Evolutionary conservation across 1,140 invertebrate genomes (phyloP), one percentile per base, ranked within the genome.

Genomic region (Ceratina calcarata): DNA sequence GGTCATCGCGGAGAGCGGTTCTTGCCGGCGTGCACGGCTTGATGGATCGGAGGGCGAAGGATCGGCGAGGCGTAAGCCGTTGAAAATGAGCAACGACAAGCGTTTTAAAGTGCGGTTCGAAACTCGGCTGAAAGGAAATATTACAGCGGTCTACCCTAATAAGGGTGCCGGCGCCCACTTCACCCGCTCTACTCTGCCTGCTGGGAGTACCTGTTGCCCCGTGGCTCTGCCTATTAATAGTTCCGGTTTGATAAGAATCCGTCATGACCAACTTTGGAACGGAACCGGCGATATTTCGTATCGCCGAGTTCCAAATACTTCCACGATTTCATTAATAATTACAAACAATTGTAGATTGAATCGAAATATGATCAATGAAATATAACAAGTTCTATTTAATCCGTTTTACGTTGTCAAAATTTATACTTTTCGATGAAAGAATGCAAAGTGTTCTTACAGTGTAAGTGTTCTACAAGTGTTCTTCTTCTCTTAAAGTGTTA

Each of bases 11-110:
- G 85, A 16, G 27, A 85, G 83, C 86, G 82, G 81, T 87, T 85
- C 72, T 81, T 81, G 80, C 81, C 81, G 58, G 80, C 66, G 27
- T 4, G 27, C 27, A 4, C 81, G 58, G 80, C 66, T 87, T 69
- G 61, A 71, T 20, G 70, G 71, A 73, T 66, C 37, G 37, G 71
- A 67, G 71, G 71, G 67, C 37, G 60, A 65, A 45, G 69, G 66
- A 68, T 79, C 82, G 86, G 85, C 85, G 88, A 88, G 81, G 81
- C 78, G 85, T 88, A 89, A 90, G 85, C 86, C 74, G 75, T 82
- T 78, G 84, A 80, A 90, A 90, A 90, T 89, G 88, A 89, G 86
- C 85, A 85, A 82, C 76, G 76, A 81, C 78, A 84, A 89, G 82
- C 86, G 74, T 88, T 89, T 89, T 85, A 62, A 79, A 87, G 78